phyloP scores from a whole-genome alignment of 2,888 invertebrate species.

The Acrobasis repandana region DNA sequence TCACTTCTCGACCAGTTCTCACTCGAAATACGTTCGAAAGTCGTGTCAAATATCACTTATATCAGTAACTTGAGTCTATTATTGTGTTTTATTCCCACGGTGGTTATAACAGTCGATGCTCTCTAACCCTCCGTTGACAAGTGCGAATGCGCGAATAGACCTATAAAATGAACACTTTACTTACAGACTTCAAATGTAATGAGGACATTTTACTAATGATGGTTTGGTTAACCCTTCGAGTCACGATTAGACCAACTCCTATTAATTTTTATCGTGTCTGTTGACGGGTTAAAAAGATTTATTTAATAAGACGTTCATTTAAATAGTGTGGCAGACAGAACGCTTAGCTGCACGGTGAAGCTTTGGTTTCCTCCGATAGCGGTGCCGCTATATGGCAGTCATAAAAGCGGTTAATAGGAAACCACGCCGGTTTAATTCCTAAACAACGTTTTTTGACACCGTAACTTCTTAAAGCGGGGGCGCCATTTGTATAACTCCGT shows the following conservation, averaged over 20 bases:
- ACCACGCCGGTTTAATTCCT: no score
- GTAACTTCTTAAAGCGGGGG: no score
- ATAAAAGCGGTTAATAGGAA: no score
- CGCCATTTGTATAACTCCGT: no score
- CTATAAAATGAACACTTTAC: neutral
- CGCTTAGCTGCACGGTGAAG: neutral
- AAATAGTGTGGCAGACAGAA: neutral
- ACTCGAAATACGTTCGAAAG: slow-evolving; percentile 20
- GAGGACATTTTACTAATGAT: neutral
- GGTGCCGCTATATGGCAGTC: no score
- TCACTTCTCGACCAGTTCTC: slow-evolving; percentile 11
- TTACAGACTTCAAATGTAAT: neutral
- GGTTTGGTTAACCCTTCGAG: neutral
- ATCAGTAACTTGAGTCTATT: slow-evolving; percentile 20
- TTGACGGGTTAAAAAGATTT: no score
- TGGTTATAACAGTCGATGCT: slow-evolving; percentile 43
- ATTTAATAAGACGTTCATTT: neutral
- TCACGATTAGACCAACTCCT: no score
- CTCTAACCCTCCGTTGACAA: slow-evolving; percentile 45
- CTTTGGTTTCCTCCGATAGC: no score
- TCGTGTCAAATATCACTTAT: slow-evolving; percentile 11
- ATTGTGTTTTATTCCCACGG: slow-evolving; percentile 44
- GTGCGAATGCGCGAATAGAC: slow-evolving; percentile 3
- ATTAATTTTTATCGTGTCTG: no score
- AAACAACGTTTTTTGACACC: no score